Percentiles rank a stretch among this genome's conserved stretches.
Evolutionary conservation across 2,113 vertebrate genomes (phyloP).

Genomic region (Lipophrys pholis): DNA sequence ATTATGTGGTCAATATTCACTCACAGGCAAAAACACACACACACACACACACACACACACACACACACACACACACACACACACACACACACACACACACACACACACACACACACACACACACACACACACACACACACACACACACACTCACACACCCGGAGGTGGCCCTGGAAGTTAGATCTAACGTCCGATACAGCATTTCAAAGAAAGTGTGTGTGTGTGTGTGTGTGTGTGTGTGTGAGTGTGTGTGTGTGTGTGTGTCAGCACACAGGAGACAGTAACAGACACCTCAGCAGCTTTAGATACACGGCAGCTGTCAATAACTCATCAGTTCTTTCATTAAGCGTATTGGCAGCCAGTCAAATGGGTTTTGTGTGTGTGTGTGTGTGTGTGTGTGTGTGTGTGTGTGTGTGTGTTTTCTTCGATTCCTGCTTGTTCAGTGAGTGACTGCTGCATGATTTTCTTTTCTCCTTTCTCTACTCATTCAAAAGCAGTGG

Average conservation of each 20-base stretch:
- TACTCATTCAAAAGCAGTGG: conserved; percentile 47
- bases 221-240: conserved; percentile 40
- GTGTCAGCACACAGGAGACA: conserved; percentile 61
- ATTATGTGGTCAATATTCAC: conserved; percentile 41
- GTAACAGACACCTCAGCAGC: conserved; percentile 71
- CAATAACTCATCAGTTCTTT: conserved; percentile 84
- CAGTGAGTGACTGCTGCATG: conserved; percentile 5
- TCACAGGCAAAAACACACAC: conserved; percentile 21
- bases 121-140: background rate
- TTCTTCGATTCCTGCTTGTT: conserved; percentile 25
- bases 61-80: background rate
- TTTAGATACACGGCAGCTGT: conserved; percentile 72
- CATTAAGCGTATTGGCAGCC: conserved; percentile 76
- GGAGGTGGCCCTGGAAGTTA: conserved; percentile 31
- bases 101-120: background rate
- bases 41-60: background rate
- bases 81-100: conserved; percentile 18
- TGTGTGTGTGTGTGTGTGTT: conserved; percentile 1
- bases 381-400: conserved; percentile 10
- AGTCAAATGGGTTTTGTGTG: conserved; percentile 40
- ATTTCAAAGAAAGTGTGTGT: too few relatives aligned
- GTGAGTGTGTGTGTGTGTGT: conserved; percentile 36
- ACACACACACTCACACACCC: conserved; percentile 17
- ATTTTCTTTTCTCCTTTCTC: conserved; percentile 15
- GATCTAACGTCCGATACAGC: conserved; percentile 18